Evolutionary conservation across 2,888 invertebrate species (phyloP).

Genomic region (Zygaena filipendulae): DNA sequence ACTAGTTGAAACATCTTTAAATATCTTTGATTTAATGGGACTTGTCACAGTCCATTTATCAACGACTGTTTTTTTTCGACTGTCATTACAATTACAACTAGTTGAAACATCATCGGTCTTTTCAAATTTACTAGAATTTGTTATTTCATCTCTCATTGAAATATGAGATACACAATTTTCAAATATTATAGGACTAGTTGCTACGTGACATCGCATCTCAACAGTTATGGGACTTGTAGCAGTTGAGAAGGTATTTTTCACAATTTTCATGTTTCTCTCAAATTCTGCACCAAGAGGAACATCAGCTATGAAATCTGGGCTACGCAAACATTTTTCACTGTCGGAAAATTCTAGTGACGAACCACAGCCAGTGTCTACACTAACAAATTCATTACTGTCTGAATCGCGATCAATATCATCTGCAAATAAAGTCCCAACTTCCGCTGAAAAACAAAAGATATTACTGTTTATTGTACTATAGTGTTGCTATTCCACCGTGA

Average conservation of each 20-base stretch:
- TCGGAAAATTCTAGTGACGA: constrained; percentile 48
- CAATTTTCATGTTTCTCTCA: too few relatives aligned
- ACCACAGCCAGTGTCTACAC: constrained; percentile 49
- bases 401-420: constrained; percentile 20
- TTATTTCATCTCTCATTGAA: too few relatives aligned
- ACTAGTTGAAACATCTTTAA: too few relatives aligned
- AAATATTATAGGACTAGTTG: constrained; percentile 19
- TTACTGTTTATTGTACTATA: too few relatives aligned
- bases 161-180: too few relatives aligned
- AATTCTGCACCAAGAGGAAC: constrained; percentile 17
- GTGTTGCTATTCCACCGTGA: too few relatives aligned
- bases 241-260: constrained; percentile 12
- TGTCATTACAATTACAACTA: background rate
- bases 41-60: too few relatives aligned
- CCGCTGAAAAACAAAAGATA: too few relatives aligned
- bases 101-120: too few relatives aligned
- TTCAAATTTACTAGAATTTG: too few relatives aligned
- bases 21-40: too few relatives aligned
- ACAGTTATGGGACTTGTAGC: constrained; percentile 18
- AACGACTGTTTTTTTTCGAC: background rate
- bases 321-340: constrained; percentile 37
- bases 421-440: constrained; percentile 1
- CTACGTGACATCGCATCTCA: constrained; percentile 9
- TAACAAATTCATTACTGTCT: constrained; percentile 29
- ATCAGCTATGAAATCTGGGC: constrained; percentile 31